phyloP scores from a whole-genome alignment of 2,113 vertebrate genomes.

The Leptobrachium leishanense region DNA sequence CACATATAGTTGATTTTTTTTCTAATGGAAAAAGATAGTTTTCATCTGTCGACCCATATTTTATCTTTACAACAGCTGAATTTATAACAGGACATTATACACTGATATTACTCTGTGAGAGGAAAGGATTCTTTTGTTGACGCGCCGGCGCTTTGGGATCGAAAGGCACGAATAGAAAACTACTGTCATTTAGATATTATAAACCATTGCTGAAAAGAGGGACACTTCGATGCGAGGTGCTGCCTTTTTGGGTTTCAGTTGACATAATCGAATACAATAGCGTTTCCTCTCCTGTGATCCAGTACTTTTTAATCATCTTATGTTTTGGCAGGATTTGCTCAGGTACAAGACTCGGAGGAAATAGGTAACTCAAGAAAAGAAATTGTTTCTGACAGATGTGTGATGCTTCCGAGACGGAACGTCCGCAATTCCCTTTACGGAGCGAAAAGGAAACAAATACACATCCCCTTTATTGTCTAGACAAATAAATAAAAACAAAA shows the following conservation, averaged over 20 bases:
- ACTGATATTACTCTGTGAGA: too few relatives aligned
- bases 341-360: constrained; percentile 35
- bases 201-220: neutral
- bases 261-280: neutral
- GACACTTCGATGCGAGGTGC: neutral
- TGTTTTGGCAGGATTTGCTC: constrained; percentile 33
- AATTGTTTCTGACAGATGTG: constrained; percentile 42
- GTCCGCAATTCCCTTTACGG: constrained; percentile 8
- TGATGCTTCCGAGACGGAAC: constrained; percentile 30
- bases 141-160: too few relatives aligned
- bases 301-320: constrained; percentile 32
- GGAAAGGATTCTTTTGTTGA: too few relatives aligned
- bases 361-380: constrained; percentile 11
- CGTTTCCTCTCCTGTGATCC: constrained; percentile 4
- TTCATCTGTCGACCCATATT: too few relatives aligned
- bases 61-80: too few relatives aligned
- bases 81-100: too few relatives aligned
- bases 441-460: constrained; percentile 13
- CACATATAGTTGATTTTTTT: too few relatives aligned
- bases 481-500: neutral
- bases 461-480: neutral
- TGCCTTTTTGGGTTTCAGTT: constrained; percentile 3
- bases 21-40: too few relatives aligned
- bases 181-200: neutral
- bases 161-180: neutral